Conservation (phyloP, 1,140 invertebrate species). For the Heliconius nattereri region DNA sequence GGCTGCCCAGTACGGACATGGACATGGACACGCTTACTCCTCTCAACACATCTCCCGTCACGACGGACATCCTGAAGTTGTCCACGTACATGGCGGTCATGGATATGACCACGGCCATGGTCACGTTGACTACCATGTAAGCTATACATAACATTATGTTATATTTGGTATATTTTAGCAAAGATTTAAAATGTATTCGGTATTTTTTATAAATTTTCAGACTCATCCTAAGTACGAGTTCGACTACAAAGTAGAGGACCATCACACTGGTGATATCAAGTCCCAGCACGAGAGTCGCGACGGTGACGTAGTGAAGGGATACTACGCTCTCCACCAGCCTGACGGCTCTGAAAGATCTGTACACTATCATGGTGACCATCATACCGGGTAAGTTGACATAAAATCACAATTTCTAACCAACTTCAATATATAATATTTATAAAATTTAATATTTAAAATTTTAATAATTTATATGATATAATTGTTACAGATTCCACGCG, state of each 20-base stretch:
- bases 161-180: background rate
- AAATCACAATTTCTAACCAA: background rate
- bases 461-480: background rate
- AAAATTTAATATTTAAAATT: background rate
- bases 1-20: conserved; percentile 35
- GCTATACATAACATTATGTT: too few relatives aligned
- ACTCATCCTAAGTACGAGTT: conserved; percentile 51
- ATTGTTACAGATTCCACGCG: conserved; percentile 1
- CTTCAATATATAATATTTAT: too few relatives aligned
- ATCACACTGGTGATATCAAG: background rate
- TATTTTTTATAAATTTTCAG: background rate
- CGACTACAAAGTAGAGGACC: conserved; percentile 49
- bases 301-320: too few relatives aligned
- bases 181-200: too few relatives aligned
- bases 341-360: too few relatives aligned
- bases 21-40: conserved; percentile 36
- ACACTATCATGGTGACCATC: conserved; percentile 11
- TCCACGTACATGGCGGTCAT: conserved; percentile 35
- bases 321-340: too few relatives aligned
- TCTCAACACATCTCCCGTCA: conserved; percentile 43
- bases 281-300: too few relatives aligned
- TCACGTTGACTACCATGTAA: background rate
- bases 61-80: conserved; percentile 41
- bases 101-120: conserved; percentile 27
- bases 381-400: background rate